These are phyloP conservation scores for Eupithecia insigniata DNA, from an alignment of 2,888 invertebrate species.

Conservation along the genomic window DNA sequence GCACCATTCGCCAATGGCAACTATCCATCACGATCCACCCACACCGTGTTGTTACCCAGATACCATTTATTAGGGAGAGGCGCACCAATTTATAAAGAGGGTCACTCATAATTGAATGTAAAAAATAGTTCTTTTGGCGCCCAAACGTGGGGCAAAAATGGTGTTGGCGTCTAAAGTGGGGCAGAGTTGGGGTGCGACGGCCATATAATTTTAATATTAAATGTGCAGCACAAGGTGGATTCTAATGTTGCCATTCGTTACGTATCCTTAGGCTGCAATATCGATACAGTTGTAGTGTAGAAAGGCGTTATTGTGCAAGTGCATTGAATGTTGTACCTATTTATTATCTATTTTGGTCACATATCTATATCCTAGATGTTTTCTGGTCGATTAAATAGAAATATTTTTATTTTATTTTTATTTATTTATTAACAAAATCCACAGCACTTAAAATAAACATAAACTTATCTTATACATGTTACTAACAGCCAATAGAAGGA, in stretches of 20 bases:
- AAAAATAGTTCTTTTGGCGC: slow-evolving; percentile 63
- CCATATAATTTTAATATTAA: slow-evolving; percentile 76
- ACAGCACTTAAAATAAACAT: too few species aligned
- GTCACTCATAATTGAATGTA: slow-evolving; percentile 80
- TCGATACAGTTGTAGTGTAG: slow-evolving; percentile 15
- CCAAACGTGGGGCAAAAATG: slow-evolving; percentile 31
- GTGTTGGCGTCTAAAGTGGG: slow-evolving; percentile 4
- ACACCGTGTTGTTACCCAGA: slow-evolving; percentile 63
- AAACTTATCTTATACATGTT: too few species aligned
- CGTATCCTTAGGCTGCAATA: slow-evolving; percentile 30
- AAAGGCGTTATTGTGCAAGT: not conserved
- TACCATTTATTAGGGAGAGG: slow-evolving; percentile 78
- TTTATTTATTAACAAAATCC: too few species aligned
- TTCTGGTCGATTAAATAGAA: too few species aligned
- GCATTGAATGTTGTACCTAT: not conserved
- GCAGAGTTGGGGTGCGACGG: slow-evolving; percentile 46
- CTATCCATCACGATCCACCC: slow-evolving; percentile 74
- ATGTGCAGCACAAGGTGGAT: slow-evolving; percentile 64
- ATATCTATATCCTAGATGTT: too few species aligned
- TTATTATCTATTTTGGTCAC: too few species aligned
- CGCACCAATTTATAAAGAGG: slow-evolving; percentile 80
- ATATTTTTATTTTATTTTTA: too few species aligned
- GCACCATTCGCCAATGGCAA: slow-evolving; percentile 59
- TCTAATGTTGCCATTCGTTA: slow-evolving; percentile 47
- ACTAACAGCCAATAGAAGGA: too few species aligned